phyloP scores from a whole-genome alignment of 2,888 invertebrate genomes.

The Criorhina ranunculi region DNA sequence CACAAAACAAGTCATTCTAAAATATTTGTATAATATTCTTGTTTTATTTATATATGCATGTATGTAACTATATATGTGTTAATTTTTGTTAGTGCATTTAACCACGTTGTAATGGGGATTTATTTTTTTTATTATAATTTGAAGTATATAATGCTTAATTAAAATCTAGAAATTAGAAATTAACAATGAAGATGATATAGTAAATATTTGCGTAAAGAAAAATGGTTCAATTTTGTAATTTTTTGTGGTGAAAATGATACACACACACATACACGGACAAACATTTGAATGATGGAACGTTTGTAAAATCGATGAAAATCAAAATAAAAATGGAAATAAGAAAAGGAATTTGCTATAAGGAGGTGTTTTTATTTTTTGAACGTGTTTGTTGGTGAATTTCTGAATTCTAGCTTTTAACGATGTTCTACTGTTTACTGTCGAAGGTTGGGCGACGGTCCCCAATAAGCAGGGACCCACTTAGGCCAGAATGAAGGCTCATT shows the following conservation, averaged over 20 bases:
- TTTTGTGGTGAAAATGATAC: conserved; percentile 57
- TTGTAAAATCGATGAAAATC: conserved; percentile 69
- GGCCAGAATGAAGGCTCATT: too few relatives aligned
- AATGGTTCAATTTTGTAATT: conserved; percentile 54
- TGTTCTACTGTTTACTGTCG: too few relatives aligned
- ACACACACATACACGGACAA: conserved; percentile 29
- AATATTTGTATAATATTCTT: conserved; percentile 44
- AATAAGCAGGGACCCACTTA: too few relatives aligned
- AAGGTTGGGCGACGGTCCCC: too few relatives aligned
- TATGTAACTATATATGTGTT: conserved; percentile 36
- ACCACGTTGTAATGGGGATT: conserved; percentile 64
- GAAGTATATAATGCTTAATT: conserved; percentile 56
- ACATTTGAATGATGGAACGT: conserved; percentile 49
- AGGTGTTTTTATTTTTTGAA: background rate
- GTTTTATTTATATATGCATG: conserved; percentile 37
- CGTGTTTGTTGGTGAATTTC: background rate
- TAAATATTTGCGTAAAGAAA: conserved; percentile 30
- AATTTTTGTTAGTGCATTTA: conserved; percentile 69
- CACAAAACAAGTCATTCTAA: conserved; percentile 59
- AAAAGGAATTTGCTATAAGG: conserved; percentile 25
- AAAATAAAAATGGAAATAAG: conserved; percentile 66
- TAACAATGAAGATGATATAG: conserved; percentile 30
- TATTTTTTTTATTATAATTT: conserved; percentile 35
- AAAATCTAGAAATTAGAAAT: conserved; percentile 51
- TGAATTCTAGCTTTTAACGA: too few relatives aligned